Conservation (phyloP, 2,113 vertebrate genomes). For the Apteryx mantelli region DNA sequence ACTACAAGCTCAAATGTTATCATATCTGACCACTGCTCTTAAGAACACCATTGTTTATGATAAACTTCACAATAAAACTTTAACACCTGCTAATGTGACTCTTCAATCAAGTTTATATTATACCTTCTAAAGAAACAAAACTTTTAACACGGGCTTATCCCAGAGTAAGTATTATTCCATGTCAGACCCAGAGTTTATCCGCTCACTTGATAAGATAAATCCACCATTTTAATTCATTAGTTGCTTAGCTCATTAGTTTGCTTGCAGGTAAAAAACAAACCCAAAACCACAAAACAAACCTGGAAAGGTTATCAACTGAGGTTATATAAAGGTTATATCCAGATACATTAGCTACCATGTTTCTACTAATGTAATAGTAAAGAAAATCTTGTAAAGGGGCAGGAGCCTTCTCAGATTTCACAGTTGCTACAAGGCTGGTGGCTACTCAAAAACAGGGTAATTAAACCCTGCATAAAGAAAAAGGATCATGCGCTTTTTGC, state of each 20-base stretch:
- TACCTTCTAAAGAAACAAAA: background rate
- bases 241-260: background rate
- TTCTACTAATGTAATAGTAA: conserved; percentile 24
- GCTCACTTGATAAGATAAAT: background rate
- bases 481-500: background rate
- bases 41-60: background rate
- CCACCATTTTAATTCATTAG: background rate
- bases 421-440: background rate
- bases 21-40: background rate
- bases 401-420: background rate
- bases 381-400: conserved; percentile 21
- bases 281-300: background rate
- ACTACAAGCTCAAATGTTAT: background rate
- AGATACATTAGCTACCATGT: background rate
- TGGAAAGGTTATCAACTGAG: background rate
- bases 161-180: background rate
- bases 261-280: background rate
- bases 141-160: background rate
- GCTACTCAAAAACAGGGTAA: background rate
- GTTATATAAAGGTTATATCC: background rate
- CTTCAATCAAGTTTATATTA: background rate
- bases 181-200: background rate
- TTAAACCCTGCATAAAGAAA: background rate
- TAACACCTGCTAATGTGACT: background rate
- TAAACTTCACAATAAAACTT: background rate